Evolutionary conservation across 2,113 vertebrate genomes (phyloP).

Genomic region (Piprites chloris): DNA sequence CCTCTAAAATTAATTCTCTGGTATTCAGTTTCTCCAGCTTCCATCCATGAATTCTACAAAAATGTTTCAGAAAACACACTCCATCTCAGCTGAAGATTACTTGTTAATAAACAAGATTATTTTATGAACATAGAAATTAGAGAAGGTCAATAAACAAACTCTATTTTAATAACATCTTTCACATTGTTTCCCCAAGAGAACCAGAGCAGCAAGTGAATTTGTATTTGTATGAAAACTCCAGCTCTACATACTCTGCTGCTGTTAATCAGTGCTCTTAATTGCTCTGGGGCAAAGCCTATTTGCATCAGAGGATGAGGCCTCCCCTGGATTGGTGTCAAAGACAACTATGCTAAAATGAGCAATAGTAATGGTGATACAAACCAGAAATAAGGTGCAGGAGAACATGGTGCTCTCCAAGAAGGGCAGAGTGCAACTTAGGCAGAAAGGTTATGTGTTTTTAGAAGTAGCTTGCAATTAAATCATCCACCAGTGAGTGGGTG

Average conservation of each 20-base stretch:
- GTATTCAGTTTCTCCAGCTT: conserved; percentile 37
- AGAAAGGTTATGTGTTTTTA: not conserved
- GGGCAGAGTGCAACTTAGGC: not conserved
- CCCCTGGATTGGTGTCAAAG: not conserved
- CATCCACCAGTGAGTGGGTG: not conserved
- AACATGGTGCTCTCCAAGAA: not conserved
- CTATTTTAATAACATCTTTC: conserved; percentile 4
- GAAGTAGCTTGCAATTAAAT: not conserved
- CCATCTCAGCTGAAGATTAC: not conserved
- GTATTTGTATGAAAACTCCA: not conserved
- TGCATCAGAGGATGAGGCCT: not conserved
- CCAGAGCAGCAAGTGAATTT: not conserved
- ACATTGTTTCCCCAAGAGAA: not conserved
- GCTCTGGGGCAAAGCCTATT: not conserved
- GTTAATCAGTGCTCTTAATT: not conserved
- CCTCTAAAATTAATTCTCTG: conserved; percentile 32
- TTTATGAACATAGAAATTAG: conserved; percentile 7
- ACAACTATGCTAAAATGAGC: not conserved
- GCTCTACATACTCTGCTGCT: not conserved
- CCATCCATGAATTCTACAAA: conserved; percentile 2
- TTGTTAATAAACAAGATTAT: conserved; percentile 24
- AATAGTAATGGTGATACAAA: not conserved
- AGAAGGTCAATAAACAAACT: conserved; percentile 39
- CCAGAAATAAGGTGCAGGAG: not conserved
- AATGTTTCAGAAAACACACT: not conserved